Percentiles rank a stretch among this genome's conserved stretches.
Evolutionary conservation across 2,888 invertebrate genomes (phyloP).

Genomic region (Rotaria macrura): DNA sequence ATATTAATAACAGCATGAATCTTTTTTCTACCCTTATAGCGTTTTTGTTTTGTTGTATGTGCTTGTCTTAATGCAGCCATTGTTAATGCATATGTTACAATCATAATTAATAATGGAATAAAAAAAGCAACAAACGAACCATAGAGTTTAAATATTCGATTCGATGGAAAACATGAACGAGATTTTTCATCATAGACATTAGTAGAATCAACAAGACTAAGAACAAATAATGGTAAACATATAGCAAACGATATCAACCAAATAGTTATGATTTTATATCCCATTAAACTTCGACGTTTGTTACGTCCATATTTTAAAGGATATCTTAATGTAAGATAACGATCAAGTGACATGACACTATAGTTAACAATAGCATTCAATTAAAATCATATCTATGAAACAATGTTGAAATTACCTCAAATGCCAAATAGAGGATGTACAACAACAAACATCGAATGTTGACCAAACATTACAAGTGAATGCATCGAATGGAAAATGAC

Average conservation of each 20-base stretch:
- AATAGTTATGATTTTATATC: slow-evolving; percentile 75
- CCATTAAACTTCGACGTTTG: slow-evolving; percentile 46
- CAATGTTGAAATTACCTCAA: slow-evolving; percentile 46
- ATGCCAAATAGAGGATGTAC: slow-evolving; percentile 55
- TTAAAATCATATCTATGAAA: no score
- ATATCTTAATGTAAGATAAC: slow-evolving; percentile 77
- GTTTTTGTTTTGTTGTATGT: not conserved
- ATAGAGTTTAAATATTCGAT: slow-evolving; percentile 59
- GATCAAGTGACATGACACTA: slow-evolving; percentile 54
- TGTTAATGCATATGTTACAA: slow-evolving; percentile 80
- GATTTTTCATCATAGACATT: slow-evolving; percentile 44
- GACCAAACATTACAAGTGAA: slow-evolving; percentile 1
- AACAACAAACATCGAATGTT: slow-evolving; percentile 53
- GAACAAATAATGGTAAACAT: slow-evolving; percentile 51
- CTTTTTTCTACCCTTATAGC: not conserved
- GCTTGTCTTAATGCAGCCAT: slow-evolving; percentile 51
- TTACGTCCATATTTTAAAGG: slow-evolving; percentile 61
- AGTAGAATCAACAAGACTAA: slow-evolving; percentile 56
- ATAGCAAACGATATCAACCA: slow-evolving; percentile 69
- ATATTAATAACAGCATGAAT: not conserved
- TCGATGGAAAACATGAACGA: slow-evolving; percentile 15
- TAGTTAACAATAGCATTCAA: no score
- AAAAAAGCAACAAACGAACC: slow-evolving; percentile 90
- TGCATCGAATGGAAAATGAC: slow-evolving; percentile 56
- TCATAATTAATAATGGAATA: slow-evolving; percentile 84